These are phyloP conservation scores for Hypsopygia costalis DNA, from an alignment of 2,888 invertebrate species.

Conservation along the genomic window DNA sequence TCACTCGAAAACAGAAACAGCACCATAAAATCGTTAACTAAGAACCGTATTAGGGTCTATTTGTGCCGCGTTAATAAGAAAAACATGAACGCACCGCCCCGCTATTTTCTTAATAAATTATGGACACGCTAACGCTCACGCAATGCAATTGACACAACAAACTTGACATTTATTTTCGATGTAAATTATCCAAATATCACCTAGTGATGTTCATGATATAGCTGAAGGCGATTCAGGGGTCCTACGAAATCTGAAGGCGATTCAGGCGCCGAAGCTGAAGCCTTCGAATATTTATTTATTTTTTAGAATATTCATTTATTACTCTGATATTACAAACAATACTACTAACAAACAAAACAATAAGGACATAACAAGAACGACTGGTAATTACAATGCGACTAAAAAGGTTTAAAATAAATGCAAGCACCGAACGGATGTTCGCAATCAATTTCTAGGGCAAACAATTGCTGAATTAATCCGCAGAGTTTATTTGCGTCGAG, in stretches of 20 bases:
- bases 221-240: too few species aligned
- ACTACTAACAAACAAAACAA: too few species aligned
- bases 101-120: conserved; percentile 12
- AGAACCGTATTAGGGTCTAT: conserved; percentile 10
- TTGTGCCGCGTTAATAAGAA: conserved; percentile 2
- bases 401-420: neutral
- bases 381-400: too few species aligned
- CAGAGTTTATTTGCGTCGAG: neutral
- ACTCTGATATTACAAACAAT: too few species aligned
- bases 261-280: too few species aligned
- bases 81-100: conserved; percentile 1
- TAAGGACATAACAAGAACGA: too few species aligned
- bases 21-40: conserved; percentile 15
- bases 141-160: conserved; percentile 8
- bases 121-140: conserved; percentile 5
- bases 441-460: neutral
- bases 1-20: conserved; percentile 34
- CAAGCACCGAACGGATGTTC: neutral
- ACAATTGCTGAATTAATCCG: neutral
- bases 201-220: too few species aligned
- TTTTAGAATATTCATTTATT: too few species aligned
- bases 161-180: too few species aligned
- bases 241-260: too few species aligned
- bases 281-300: too few species aligned
- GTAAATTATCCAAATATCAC: too few species aligned